Evolutionary conservation across 1,140 invertebrate species (phyloP).

Genomic region (Sminthurides bifidus): DNA sequence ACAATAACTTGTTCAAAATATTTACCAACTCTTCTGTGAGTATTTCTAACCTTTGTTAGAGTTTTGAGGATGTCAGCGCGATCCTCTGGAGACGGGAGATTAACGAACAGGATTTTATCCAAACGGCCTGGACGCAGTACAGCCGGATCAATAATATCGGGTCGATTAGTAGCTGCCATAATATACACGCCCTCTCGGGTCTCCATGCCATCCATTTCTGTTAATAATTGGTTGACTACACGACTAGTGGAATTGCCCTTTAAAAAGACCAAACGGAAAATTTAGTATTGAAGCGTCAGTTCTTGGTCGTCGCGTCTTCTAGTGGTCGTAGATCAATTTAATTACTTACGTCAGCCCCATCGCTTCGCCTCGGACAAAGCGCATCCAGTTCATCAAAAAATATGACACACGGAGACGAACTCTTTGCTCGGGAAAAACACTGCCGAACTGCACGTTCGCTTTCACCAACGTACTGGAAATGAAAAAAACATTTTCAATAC

Average conservation of each 20-base stretch:
- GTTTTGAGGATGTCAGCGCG: conserved; percentile 78
- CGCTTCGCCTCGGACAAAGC: conserved; percentile 77
- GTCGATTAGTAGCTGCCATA: conserved; percentile 90
- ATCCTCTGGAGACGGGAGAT: conserved; percentile 66
- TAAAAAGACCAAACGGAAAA: too few relatives aligned
- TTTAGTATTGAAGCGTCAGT: too few relatives aligned
- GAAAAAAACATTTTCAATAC: not conserved
- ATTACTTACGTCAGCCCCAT: conserved; percentile 48
- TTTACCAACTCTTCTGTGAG: not conserved
- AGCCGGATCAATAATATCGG: conserved; percentile 93
- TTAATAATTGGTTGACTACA: conserved; percentile 92
- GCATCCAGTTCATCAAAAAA: conserved; percentile 99
- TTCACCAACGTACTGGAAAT: conserved; percentile 88
- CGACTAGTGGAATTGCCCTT: conserved; percentile 56
- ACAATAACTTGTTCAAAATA: not conserved
- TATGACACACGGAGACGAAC: conserved; percentile 94
- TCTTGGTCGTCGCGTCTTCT: too few relatives aligned
- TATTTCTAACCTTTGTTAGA: conserved; percentile 63
- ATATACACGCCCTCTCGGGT: conserved; percentile 75
- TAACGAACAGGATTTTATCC: conserved; percentile 89
- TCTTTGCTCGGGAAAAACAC: conserved; percentile 84
- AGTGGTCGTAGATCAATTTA: too few relatives aligned
- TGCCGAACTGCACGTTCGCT: conserved; percentile 92
- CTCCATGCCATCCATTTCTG: conserved; percentile 97
- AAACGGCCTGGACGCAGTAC: conserved; percentile 85